Conservation (phyloP, 2,888 invertebrate species). For the Rhaphigaster nebulosa region DNA sequence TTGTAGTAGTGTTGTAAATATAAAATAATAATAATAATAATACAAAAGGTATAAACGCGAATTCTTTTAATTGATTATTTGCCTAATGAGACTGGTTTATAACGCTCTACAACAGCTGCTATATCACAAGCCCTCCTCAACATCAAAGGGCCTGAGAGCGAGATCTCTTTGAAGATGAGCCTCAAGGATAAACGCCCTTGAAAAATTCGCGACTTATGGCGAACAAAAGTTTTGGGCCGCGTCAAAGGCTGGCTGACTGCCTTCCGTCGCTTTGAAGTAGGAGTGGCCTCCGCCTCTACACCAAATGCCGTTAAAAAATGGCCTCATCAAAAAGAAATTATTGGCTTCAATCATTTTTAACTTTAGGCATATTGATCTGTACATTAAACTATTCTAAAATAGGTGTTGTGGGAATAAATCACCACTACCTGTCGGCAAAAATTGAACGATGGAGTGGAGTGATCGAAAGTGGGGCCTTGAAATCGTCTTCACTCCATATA, state of each 20-base stretch:
- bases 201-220: constrained; percentile 26
- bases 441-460: no score
- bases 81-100: neutral
- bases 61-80: neutral
- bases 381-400: no score
- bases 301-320: neutral
- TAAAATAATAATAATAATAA: no score
- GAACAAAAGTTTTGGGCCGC: neutral
- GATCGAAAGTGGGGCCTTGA: no score
- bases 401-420: no score
- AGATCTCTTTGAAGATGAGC: constrained; percentile 14
- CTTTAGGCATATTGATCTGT: no score
- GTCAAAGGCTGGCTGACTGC: neutral
- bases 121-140: neutral
- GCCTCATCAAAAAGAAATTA: neutral
- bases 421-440: no score
- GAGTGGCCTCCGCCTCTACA: neutral
- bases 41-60: neutral
- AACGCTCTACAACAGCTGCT: neutral
- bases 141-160: neutral
- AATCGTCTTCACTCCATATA: no score
- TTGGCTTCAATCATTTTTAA: neutral
- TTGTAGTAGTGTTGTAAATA: no score
- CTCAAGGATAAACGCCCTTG: constrained; percentile 30
- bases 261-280: neutral